A percentile compares a stretch with the other conserved stretches of the same genome.
These are phyloP conservation scores for Stichodactyla helianthus DNA, from an alignment of 64 coral and sea anemone species.

Conservation along the genomic window DNA sequence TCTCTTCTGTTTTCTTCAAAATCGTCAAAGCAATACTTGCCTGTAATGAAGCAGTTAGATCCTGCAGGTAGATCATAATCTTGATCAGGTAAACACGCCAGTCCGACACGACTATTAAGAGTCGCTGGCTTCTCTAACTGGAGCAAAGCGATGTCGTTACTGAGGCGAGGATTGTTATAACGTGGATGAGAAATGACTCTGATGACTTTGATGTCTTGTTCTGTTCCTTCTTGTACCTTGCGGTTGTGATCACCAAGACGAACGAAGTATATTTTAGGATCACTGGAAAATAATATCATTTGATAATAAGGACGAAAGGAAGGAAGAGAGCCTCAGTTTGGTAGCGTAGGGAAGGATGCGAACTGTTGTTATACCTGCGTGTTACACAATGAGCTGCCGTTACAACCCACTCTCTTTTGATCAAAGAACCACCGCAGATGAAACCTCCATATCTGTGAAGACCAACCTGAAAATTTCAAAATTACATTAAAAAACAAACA, in stretches of 20 bases:
- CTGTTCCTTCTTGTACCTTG: slow-evolving; percentile 58
- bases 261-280: neutral
- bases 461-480: neutral
- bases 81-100: slow-evolving; percentile 47
- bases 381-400: slow-evolving; percentile 66
- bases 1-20: no score
- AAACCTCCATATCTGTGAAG: slow-evolving; percentile 18
- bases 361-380: neutral
- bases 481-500: no score
- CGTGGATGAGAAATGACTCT: slow-evolving; percentile 40
- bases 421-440: slow-evolving; percentile 62
- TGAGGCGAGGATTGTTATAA: slow-evolving; percentile 41
- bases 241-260: slow-evolving; percentile 75
- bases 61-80: slow-evolving; percentile 53
- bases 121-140: slow-evolving; percentile 28
- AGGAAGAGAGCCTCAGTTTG: neutral
- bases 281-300: neutral
- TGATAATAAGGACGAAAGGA: neutral
- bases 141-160: slow-evolving; percentile 70
- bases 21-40: neutral
- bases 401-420: slow-evolving; percentile 39
- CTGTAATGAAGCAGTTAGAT: slow-evolving; percentile 63
- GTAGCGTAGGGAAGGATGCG: no score
- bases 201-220: slow-evolving; percentile 42
- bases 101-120: slow-evolving; percentile 56